A percentile compares a stretch with the other conserved stretches of the same genome.
phyloP scores from a whole-genome alignment of 2,888 invertebrate species.

The Zygogramma bicolorata region DNA sequence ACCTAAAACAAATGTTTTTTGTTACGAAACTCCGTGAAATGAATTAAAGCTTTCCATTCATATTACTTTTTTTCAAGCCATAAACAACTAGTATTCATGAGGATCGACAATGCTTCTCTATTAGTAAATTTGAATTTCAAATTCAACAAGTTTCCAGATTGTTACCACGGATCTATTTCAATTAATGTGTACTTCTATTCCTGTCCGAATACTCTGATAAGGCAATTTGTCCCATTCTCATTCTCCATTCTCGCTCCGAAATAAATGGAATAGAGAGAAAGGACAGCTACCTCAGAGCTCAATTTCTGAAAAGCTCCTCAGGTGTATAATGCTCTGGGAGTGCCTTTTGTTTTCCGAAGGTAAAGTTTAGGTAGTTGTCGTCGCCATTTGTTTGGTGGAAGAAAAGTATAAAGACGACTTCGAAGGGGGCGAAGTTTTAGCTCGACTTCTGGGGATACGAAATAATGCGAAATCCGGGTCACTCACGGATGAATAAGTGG shows the following conservation, averaged over 20 bases:
- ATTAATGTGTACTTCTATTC: background rate
- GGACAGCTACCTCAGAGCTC: constrained; percentile 3
- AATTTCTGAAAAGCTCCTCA: background rate
- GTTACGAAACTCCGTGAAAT: no score
- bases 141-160: background rate
- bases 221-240: background rate
- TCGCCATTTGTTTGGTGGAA: constrained; percentile 22
- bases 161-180: background rate
- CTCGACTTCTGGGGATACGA: background rate
- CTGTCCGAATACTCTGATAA: background rate
- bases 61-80: no score
- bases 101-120: background rate
- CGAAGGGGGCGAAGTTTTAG: constrained; percentile 23
- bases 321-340: constrained; percentile 8
- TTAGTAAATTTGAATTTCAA: background rate
- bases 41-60: no score
- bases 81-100: no score
- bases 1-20: no score
- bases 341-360: constrained; percentile 20
- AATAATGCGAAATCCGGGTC: background rate
- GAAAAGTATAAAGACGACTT: constrained; percentile 11
- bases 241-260: background rate
- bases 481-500: background rate
- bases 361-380: constrained; percentile 18
- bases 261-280: background rate